Evolutionary conservation across 2,888 invertebrate species (phyloP).

Genomic region (Agonopterix alstromeriana): DNA sequence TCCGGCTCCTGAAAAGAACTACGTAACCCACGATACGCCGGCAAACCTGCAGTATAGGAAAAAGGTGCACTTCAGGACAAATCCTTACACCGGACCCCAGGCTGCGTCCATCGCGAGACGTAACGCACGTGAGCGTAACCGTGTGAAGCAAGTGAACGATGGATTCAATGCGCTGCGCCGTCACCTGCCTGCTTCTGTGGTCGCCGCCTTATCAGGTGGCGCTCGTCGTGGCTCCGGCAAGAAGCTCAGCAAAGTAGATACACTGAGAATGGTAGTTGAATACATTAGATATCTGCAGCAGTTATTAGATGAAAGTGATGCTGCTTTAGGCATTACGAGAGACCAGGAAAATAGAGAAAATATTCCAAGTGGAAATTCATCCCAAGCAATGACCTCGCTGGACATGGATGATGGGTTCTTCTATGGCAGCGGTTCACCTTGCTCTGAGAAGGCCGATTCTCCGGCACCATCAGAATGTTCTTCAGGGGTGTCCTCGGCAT

Average conservation of each 20-base stretch:
- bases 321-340: constrained; percentile 67
- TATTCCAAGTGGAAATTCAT: constrained; percentile 49
- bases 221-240: constrained; percentile 87
- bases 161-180: constrained; percentile 93
- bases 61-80: constrained; percentile 83
- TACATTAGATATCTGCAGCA: constrained; percentile 92
- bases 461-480: constrained; percentile 85
- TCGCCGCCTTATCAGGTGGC: constrained; percentile 80
- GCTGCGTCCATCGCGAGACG: constrained; percentile 91
- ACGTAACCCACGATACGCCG: constrained; percentile 68
- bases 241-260: constrained; percentile 93
- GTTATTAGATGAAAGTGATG: constrained; percentile 84
- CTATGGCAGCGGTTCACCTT: constrained; percentile 73
- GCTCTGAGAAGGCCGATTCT: constrained; percentile 83
- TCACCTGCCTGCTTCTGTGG: constrained; percentile 89
- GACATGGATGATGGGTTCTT: constrained; percentile 72
- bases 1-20: constrained; percentile 76
- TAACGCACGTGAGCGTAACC: constrained; percentile 95
- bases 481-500: constrained; percentile 72
- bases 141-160: constrained; percentile 96
- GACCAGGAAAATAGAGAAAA: constrained; percentile 68
- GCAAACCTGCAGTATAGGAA: constrained; percentile 81
- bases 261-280: constrained; percentile 91
- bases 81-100: constrained; percentile 80
- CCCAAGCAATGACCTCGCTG: constrained; percentile 58